These are phyloP conservation scores for Seriola rivoliana DNA, from an alignment of 2,113 vertebrate genomes.

Conservation along the genomic window DNA sequence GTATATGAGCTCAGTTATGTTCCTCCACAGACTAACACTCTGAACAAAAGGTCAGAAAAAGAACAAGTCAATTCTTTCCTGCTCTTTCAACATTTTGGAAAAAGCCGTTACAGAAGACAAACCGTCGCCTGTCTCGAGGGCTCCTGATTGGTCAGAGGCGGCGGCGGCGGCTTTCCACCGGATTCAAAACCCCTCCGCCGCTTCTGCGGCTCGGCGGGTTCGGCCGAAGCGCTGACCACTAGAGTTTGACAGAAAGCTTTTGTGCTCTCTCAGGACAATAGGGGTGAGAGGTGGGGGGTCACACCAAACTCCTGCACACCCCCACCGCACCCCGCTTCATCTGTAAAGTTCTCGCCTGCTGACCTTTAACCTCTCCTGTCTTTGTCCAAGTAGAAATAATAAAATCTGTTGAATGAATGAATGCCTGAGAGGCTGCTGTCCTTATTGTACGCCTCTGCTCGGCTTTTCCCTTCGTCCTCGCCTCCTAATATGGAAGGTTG, in stretches of 20 bases:
- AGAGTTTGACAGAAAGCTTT: slow-evolving; percentile 76
- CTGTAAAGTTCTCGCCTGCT: slow-evolving; percentile 75
- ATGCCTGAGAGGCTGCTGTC: slow-evolving; percentile 58
- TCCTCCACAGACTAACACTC: not conserved
- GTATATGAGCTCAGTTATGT: not conserved
- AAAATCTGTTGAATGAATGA: slow-evolving; percentile 77
- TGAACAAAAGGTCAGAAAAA: slow-evolving; percentile 1
- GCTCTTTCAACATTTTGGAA: not conserved
- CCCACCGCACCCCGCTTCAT: slow-evolving; percentile 59
- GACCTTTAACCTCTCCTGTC: slow-evolving; percentile 82
- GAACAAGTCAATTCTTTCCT: not conserved
- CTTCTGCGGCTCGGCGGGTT: slow-evolving; percentile 38
- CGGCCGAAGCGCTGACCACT: slow-evolving; percentile 72
- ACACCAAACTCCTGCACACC: slow-evolving; percentile 66
- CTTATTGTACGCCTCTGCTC: slow-evolving; percentile 53
- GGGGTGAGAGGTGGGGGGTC: slow-evolving; percentile 78
- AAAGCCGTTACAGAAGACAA: slow-evolving; percentile 16
- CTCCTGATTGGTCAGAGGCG: slow-evolving; percentile 51
- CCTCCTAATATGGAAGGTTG: slow-evolving; percentile 50
- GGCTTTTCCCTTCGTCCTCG: slow-evolving; percentile 31
- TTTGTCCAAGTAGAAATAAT: slow-evolving; percentile 84
- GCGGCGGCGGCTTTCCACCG: not conserved
- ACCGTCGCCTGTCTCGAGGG: not conserved
- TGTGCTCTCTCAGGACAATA: slow-evolving; percentile 79
- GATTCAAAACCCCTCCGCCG: slow-evolving; percentile 53